Percentiles rank a stretch among this genome's conserved stretches.
Evolutionary conservation across 1,140 invertebrate species (phyloP).

Genomic region (Pemphigus obesinymphae): DNA sequence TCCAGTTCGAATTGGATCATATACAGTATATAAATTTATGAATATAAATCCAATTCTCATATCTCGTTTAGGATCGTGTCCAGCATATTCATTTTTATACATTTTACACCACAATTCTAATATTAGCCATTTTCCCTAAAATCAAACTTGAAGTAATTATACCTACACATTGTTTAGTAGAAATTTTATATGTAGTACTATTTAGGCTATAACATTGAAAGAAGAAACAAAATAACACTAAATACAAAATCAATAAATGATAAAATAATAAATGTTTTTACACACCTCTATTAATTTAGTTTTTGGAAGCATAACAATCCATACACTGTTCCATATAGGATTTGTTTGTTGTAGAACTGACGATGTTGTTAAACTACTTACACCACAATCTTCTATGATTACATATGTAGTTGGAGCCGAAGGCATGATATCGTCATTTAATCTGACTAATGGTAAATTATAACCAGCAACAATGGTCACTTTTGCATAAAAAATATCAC

Average conservation of each 20-base stretch:
- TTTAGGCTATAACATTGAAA: no score
- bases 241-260: no score
- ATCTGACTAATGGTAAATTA: slow-evolving; percentile 2
- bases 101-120: slow-evolving; percentile 25
- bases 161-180: no score
- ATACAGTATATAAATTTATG: background rate
- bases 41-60: background rate
- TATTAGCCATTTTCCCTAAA: slow-evolving; percentile 5
- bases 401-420: slow-evolving; percentile 10
- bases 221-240: no score
- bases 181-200: no score
- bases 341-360: slow-evolving; percentile 1
- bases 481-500: slow-evolving; percentile 21
- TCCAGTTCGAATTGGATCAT: background rate
- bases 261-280: background rate
- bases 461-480: background rate
- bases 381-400: background rate
- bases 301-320: background rate
- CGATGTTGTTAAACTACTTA: background rate
- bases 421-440: background rate
- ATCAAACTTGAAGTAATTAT: background rate
- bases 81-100: slow-evolving; percentile 10
- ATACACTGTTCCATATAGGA: slow-evolving; percentile 13
- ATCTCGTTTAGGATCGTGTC: slow-evolving; percentile 10
- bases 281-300: slow-evolving; percentile 4